Evolutionary conservation across 2,888 invertebrate species (phyloP).

Genomic region (Philonicus albiceps): DNA sequence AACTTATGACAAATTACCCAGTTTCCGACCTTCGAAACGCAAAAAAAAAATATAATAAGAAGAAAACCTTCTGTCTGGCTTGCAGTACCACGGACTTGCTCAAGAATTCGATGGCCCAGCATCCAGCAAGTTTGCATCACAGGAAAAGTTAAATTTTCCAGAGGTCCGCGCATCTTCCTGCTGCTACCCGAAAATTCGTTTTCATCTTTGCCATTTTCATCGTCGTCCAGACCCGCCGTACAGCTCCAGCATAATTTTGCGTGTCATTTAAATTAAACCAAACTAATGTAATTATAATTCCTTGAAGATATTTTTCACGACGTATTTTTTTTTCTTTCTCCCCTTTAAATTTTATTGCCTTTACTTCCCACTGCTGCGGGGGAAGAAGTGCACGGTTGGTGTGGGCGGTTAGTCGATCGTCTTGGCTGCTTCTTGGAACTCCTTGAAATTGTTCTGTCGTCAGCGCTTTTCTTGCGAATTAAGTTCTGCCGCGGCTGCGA

Average conservation of each 20-base stretch:
- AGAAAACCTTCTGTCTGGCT: background rate
- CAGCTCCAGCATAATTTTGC: slow-evolving; percentile 41
- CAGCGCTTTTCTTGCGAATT: slow-evolving; percentile 34
- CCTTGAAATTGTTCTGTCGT: slow-evolving; percentile 35
- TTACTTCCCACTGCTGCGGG: background rate
- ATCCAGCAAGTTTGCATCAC: background rate
- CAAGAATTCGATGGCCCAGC: background rate
- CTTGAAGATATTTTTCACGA: slow-evolving; percentile 42
- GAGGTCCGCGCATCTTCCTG: background rate
- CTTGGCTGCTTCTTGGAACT: background rate
- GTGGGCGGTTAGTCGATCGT: background rate
- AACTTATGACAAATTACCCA: background rate
- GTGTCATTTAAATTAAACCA: slow-evolving; percentile 45
- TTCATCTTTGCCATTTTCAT: background rate
- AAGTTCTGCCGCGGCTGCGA: background rate
- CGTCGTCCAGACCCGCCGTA: background rate
- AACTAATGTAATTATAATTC: slow-evolving; percentile 47
- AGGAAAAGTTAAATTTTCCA: slow-evolving; percentile 19
- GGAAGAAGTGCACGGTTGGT: background rate
- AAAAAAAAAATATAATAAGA: background rate
- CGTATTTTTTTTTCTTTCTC: background rate
- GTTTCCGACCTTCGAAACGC: background rate
- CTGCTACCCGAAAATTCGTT: background rate
- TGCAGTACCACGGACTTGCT: background rate
- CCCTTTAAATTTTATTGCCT: slow-evolving; percentile 34